Base-by-base conservation (phyloP, 2,113 vertebrate species). In the Desmodus rotundus region DNA sequence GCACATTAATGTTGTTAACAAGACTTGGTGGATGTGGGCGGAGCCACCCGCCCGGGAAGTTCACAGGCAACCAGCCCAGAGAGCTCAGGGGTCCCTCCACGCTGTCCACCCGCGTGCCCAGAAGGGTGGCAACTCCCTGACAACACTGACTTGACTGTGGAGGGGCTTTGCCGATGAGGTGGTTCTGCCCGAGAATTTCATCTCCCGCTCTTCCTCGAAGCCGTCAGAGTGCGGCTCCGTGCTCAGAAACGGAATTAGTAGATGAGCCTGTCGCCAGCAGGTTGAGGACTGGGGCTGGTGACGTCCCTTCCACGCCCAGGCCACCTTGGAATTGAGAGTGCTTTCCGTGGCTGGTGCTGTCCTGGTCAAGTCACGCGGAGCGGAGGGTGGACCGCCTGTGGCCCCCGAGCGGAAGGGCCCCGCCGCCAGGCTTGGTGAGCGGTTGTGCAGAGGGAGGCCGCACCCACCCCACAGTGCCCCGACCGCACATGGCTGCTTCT, bases 361-460 rank as follows among this genome's bases (percentile, higher is more conserved):
- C 63, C 43, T 16, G 2, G 36, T 6, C 61, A 20, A 11, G 36
- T 43, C 26, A 19, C 24, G 1, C 19, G 1, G 26, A 15, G 4
- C 70, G 0, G 3, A 3, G 36, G 5, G 61, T 36, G 3, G 2
- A 2, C 0, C 1, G 36, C 1, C 65, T 7, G 0, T 0, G 14
- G 70, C 47, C 13, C 1, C 1, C 0, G 1, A 43, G 84, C n/a
- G 3, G n/a, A 19, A 0, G 0, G 16, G 26, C 7, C 13, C 15
- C 0, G 1, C 52, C 0, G 0, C 45, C 0, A 0, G 36, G 26
- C 7, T 36, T 5, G 38, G 31, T 24, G 1, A 24, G 20, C 2
- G 13, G 47, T 9, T 50, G 24, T 16, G 17, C 1, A 31, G 38
- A 4, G 19, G 33, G 54, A 3, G 52, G 74, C 10, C 9, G 16